Conservation (phyloP, 2,113 vertebrate species). For the Mus pahari region DNA sequence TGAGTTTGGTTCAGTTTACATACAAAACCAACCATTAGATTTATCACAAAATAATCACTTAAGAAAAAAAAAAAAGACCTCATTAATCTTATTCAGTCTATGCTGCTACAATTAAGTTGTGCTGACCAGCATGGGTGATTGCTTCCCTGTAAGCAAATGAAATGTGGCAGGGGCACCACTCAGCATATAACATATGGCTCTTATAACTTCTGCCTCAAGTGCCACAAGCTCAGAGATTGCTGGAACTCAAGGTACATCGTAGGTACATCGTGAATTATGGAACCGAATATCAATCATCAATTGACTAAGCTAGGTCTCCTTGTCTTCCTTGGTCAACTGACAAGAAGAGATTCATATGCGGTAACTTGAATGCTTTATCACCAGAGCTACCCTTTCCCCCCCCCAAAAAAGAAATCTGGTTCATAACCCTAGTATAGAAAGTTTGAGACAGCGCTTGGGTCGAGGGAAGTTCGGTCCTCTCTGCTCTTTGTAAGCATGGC, state of each 20-base stretch:
- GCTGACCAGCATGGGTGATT: neutral
- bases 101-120: neutral
- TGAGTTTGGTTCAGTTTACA: neutral
- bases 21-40: neutral
- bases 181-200: neutral
- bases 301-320: slow-evolving; percentile 7
- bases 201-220: neutral
- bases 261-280: neutral
- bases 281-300: neutral
- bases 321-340: slow-evolving; percentile 51
- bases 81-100: neutral
- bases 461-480: neutral
- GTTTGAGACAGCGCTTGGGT: neutral
- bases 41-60: neutral
- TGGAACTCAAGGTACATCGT: neutral
- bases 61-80: neutral
- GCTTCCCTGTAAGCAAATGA: neutral
- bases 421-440: neutral
- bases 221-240: neutral
- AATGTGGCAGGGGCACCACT: neutral
- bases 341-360: neutral
- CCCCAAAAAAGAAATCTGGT: slow-evolving; percentile 44
- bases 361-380: slow-evolving; percentile 31
- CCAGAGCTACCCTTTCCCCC: neutral
- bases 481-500: neutral